Percentiles rank a stretch among this genome's conserved stretches.
phyloP scores from a whole-genome alignment of 2,888 invertebrate genomes.

The Drosophila eohydei region DNA sequence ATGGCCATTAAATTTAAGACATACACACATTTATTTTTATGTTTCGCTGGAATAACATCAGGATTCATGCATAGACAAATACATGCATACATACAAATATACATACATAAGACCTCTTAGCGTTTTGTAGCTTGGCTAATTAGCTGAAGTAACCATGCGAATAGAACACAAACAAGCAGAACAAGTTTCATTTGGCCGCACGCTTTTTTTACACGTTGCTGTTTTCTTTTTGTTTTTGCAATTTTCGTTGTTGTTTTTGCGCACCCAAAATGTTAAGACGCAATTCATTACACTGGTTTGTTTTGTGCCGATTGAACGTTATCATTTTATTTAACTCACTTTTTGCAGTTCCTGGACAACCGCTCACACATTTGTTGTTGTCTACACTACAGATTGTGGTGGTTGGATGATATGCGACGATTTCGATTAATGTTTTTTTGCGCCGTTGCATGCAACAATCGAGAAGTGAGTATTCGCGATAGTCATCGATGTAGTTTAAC shows the following conservation, averaged over 20 bases:
- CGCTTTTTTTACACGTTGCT: slow-evolving; percentile 25
- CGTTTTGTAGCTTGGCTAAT: slow-evolving; percentile 45
- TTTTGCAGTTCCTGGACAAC: slow-evolving; percentile 59
- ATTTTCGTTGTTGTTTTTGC: background rate
- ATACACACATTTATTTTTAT: background rate
- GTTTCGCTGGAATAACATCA: slow-evolving; percentile 1
- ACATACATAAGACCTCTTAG: slow-evolving; percentile 14
- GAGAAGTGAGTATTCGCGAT: background rate
- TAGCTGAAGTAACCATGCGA: slow-evolving; percentile 72
- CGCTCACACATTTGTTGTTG: slow-evolving; percentile 60
- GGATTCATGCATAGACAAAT: background rate
- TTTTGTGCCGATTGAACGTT: slow-evolving; percentile 14
- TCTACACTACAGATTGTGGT: slow-evolving; percentile 50
- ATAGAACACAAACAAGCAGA: slow-evolving; percentile 64
- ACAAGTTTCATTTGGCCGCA: slow-evolving; percentile 54
- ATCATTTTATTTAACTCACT: slow-evolving; percentile 44
- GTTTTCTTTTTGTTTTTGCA: slow-evolving; percentile 1
- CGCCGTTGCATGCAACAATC: background rate
- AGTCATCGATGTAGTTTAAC: slow-evolving; percentile 13
- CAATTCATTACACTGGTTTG: slow-evolving; percentile 15
- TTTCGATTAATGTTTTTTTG: slow-evolving; percentile 2
- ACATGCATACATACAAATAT: slow-evolving; percentile 2
- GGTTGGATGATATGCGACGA: slow-evolving; percentile 31
- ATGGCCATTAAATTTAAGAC: background rate
- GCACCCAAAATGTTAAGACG: slow-evolving; percentile 14